These are phyloP conservation scores for Siderastrea siderea DNA, from an alignment of 92 coral and sea anemone genomes.

Conservation along the genomic window DNA sequence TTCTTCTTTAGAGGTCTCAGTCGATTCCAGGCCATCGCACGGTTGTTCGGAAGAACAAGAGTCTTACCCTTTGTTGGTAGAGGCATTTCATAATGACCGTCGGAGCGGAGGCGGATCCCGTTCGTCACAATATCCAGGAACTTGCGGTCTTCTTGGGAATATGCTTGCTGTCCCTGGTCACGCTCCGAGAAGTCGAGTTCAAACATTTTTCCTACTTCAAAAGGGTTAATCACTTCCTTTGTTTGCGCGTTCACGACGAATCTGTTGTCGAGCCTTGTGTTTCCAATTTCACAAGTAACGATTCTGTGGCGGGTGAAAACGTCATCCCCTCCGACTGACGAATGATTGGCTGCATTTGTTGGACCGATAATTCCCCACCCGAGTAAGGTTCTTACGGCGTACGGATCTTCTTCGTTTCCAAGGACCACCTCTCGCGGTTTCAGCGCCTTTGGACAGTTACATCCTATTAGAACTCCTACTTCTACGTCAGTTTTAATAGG, in stretches of 20 bases:
- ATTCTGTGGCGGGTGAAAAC: conserved; percentile 19
- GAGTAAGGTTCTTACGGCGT: conserved; percentile 34
- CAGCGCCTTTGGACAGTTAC: too few relatives aligned
- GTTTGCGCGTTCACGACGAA: conserved; percentile 6
- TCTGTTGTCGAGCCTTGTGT: not conserved
- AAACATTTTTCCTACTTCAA: conserved; percentile 21
- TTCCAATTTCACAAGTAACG: conserved; percentile 14
- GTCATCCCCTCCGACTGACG: conserved; percentile 9
- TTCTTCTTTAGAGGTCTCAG: conserved; percentile 39
- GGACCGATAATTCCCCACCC: conserved; percentile 72
- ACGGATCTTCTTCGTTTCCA: conserved; percentile 41
- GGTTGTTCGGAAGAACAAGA: conserved; percentile 55
- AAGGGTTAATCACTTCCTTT: conserved; percentile 52
- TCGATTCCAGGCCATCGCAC: conserved; percentile 48
- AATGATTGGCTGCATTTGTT: not conserved
- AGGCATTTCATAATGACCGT: conserved; percentile 71
- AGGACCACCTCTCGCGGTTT: too few relatives aligned
- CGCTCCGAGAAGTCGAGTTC: conserved; percentile 44
- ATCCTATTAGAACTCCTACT: too few relatives aligned
- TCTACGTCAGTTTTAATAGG: too few relatives aligned
- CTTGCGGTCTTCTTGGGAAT: conserved; percentile 54
- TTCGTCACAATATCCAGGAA: conserved; percentile 46
- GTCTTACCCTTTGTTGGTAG: conserved; percentile 22
- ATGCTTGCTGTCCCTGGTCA: not conserved
- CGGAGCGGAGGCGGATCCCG: conserved; percentile 23